A percentile compares a stretch with the other conserved stretches of the same genome.
Conservation (phyloP, 1,140 invertebrate genomes). For the Procambarus clarkii region DNA sequence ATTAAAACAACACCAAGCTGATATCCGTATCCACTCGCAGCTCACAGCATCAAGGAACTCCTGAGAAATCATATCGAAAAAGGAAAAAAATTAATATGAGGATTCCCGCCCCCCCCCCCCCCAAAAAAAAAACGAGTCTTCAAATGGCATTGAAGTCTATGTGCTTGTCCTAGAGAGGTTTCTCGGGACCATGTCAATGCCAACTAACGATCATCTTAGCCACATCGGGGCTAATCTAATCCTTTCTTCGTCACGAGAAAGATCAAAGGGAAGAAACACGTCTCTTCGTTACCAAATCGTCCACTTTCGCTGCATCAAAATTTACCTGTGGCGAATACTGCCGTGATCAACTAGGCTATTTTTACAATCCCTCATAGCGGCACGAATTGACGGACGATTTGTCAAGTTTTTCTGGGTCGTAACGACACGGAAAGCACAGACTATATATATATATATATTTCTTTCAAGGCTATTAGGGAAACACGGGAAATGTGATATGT, state of each 20-base stretch:
- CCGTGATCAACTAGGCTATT: background rate
- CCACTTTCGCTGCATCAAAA: background rate
- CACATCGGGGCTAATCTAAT: background rate
- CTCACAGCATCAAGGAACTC: too few species aligned
- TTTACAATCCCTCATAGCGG: background rate
- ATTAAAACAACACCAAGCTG: too few species aligned
- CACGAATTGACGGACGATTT: background rate
- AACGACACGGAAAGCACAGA: too few species aligned
- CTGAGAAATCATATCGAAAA: too few species aligned
- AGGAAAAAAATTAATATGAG: too few species aligned
- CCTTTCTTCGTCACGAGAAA: background rate
- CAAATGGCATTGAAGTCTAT: background rate
- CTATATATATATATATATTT: too few species aligned
- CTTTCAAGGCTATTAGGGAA: too few species aligned
- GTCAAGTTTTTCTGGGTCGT: too few species aligned
- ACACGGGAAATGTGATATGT: too few species aligned
- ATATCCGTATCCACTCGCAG: too few species aligned
- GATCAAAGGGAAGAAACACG: background rate
- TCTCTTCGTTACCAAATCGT: background rate
- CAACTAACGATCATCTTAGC: background rate
- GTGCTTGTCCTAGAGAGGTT: background rate
- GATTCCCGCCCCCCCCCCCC: too few species aligned
- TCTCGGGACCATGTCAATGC: background rate
- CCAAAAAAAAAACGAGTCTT: too few species aligned
- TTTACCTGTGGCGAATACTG: background rate